phyloP scores from a whole-genome alignment of 1,140 invertebrate species.

The Idris sp. region DNA sequence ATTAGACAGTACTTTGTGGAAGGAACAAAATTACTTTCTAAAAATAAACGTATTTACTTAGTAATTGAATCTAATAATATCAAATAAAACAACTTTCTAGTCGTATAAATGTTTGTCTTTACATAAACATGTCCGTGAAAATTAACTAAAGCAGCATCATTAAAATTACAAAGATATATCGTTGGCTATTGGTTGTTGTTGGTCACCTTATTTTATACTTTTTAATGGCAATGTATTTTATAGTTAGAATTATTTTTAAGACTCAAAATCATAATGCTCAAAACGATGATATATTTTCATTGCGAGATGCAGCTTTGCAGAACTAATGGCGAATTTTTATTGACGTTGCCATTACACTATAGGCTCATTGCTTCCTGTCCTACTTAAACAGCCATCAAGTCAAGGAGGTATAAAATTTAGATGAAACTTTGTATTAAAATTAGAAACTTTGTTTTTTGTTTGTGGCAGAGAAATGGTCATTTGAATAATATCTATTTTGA shows the following conservation, averaged over 20 bases:
- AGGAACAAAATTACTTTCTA: conserved; percentile 9
- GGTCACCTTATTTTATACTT: conserved; percentile 15
- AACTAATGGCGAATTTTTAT: conserved; percentile 46
- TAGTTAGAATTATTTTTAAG: conserved; percentile 30
- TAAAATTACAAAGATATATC: no score
- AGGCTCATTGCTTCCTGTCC: conserved; percentile 25
- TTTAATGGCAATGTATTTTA: conserved; percentile 44
- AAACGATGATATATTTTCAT: conserved; percentile 45
- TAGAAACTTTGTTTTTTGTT: no score
- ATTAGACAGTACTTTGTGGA: neutral
- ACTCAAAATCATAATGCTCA: conserved; percentile 23
- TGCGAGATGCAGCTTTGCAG: conserved; percentile 40
- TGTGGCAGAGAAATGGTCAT: no score
- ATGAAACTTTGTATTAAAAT: no score
- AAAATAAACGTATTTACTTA: neutral
- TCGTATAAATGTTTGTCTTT: conserved; percentile 4
- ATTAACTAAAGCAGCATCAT: conserved; percentile 7
- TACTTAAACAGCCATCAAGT: conserved; percentile 18
- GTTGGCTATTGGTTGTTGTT: conserved; percentile 10
- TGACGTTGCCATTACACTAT: conserved; percentile 25
- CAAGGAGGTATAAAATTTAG: no score
- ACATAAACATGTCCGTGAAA: conserved; percentile 8
- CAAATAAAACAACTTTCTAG: conserved; percentile 27
- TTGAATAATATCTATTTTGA: no score
- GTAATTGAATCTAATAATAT: conserved; percentile 12